These are phyloP conservation scores for Periophthalmodon schlosseri DNA, from an alignment of 2,113 vertebrate species.

Conservation along the genomic window DNA sequence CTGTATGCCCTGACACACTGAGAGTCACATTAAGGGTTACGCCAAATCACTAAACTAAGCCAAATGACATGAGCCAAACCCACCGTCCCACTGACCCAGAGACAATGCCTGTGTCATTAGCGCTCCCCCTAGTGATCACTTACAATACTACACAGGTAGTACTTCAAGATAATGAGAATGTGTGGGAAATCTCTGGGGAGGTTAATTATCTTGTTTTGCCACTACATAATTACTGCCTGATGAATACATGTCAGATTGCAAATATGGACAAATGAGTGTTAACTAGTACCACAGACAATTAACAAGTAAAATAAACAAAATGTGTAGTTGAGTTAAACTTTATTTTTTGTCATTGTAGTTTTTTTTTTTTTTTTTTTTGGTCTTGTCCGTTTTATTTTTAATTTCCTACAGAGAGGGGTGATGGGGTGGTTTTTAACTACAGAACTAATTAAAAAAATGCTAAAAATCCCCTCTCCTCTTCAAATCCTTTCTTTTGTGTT, in stretches of 20 bases:
- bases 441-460: conserved; percentile 47
- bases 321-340: conserved; percentile 78
- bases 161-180: conserved; percentile 39
- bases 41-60: conserved; percentile 19
- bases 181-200: conserved; percentile 17
- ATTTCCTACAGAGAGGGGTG: conserved; percentile 63
- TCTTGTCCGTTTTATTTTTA: conserved; percentile 69
- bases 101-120: conserved; percentile 8
- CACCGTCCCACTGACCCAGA: conserved; percentile 23
- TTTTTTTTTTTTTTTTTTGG: conserved; percentile 69
- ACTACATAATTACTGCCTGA: conserved; percentile 25
- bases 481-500: conserved; percentile 45
- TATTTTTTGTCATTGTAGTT: conserved; percentile 77
- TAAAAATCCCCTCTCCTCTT: conserved; percentile 61
- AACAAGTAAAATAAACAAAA: conserved; percentile 36
- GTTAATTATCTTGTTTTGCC: conserved; percentile 42
- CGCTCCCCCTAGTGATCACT: conserved; percentile 49
- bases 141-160: conserved; percentile 8
- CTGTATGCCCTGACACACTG: conserved; percentile 63
- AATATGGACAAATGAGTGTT: conserved; percentile 25
- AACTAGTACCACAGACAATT: conserved; percentile 15
- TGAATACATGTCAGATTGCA: conserved; percentile 25
- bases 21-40: background rate
- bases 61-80: conserved; percentile 46
- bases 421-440: conserved; percentile 49